A percentile compares a stretch with the other conserved stretches of the same genome.
Evolutionary conservation across 2,797 vertebrate species (phyloP).

Genomic region (Tokudaia muenninki): DNA sequence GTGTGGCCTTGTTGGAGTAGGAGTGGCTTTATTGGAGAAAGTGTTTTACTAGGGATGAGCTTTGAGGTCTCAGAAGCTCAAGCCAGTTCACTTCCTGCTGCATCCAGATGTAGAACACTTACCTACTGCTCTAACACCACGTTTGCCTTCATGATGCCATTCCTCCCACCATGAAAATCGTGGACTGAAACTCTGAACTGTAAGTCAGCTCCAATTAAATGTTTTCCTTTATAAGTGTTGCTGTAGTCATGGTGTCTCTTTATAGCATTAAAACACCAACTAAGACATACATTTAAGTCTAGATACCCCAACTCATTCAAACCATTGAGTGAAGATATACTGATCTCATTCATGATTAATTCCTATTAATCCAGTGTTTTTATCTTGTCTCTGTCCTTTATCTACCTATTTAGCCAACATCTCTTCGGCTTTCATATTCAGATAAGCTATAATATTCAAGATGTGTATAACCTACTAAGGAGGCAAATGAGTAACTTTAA

Average conservation of each 20-base stretch:
- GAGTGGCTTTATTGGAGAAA: background rate
- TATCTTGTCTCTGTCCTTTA: background rate
- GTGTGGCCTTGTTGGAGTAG: background rate
- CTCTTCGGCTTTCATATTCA: constrained; percentile 55
- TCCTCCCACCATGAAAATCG: background rate
- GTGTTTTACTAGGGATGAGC: background rate
- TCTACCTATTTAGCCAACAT: constrained; percentile 18
- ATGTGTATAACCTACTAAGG: constrained; percentile 7
- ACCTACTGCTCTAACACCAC: background rate
- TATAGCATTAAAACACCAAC: background rate
- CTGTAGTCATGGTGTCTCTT: background rate
- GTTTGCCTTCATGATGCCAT: background rate
- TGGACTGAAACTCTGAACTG: background rate
- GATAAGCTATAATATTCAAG: background rate
- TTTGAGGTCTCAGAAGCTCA: background rate
- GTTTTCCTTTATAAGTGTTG: background rate
- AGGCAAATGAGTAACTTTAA: constrained; percentile 19
- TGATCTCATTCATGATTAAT: constrained; percentile 46
- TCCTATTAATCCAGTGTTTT: background rate
- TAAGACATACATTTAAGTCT: background rate
- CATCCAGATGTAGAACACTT: background rate
- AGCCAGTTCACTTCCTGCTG: background rate
- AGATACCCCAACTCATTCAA: constrained; percentile 40
- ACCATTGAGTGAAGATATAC: background rate
- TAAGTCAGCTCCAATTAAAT: background rate